Percentiles rank a stretch among this genome's conserved stretches.
Evolutionary conservation across 2,797 vertebrate species (phyloP).

Genomic region (Propithecus perrieri): DNA sequence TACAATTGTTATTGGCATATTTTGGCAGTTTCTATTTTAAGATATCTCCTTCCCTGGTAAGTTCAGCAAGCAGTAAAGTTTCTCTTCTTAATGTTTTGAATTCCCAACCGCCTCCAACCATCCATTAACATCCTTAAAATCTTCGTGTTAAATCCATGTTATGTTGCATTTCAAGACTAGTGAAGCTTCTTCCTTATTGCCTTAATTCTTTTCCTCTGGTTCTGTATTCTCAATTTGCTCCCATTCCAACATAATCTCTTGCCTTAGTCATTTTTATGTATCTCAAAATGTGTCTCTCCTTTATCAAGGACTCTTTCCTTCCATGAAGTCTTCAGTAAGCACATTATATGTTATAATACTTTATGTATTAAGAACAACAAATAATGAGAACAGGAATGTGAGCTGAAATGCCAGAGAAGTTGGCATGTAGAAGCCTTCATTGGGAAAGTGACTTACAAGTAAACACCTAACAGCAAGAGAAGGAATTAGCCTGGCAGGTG

Average conservation of each 20-base stretch:
- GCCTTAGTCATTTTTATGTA: conserved; percentile 85
- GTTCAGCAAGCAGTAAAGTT: conserved; percentile 37
- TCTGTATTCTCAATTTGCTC: conserved; percentile 92
- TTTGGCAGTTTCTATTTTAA: conserved; percentile 56
- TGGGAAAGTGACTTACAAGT: background rate
- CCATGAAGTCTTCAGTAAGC: background rate
- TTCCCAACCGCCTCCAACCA: background rate
- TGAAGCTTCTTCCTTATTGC: conserved; percentile 86
- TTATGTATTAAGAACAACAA: background rate
- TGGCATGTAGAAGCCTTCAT: background rate
- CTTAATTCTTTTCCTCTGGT: conserved; percentile 91
- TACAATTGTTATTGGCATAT: conserved; percentile 57
- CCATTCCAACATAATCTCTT: conserved; percentile 93
- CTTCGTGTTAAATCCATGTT: background rate
- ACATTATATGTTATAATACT: background rate
- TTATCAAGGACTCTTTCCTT: background rate
- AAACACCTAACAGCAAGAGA: background rate
- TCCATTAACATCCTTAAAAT: background rate
- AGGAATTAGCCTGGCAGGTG: background rate
- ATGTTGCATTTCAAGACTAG: background rate
- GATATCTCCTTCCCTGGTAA: conserved; percentile 44
- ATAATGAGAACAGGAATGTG: background rate
- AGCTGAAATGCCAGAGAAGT: background rate
- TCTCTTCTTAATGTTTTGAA: conserved; percentile 45
- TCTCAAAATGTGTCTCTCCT: background rate